phyloP scores from a whole-genome alignment of 1,140 invertebrate species.

The Hylyphantes graminicola region DNA sequence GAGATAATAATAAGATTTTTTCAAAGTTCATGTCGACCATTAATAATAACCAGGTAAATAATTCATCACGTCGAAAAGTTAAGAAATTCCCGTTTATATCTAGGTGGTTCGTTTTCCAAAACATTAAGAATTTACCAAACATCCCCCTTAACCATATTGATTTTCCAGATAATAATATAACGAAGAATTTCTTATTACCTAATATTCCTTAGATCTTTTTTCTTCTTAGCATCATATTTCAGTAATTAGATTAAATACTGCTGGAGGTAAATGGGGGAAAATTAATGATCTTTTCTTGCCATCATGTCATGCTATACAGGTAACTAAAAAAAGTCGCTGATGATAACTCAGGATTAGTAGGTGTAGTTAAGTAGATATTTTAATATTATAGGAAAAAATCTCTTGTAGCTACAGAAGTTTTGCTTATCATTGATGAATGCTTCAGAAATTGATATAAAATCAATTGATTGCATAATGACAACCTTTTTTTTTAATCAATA shows the following conservation, averaged over 20 bases:
- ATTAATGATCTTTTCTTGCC: slow-evolving; percentile 6
- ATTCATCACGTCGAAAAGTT: slow-evolving; percentile 21
- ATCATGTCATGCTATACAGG: too few species aligned
- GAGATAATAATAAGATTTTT: background rate
- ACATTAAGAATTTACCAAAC: slow-evolving; percentile 28
- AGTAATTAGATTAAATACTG: slow-evolving; percentile 23
- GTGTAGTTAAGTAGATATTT: too few species aligned
- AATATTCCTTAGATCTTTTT: slow-evolving; percentile 4
- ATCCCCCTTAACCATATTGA: slow-evolving; percentile 12
- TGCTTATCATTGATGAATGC: too few species aligned
- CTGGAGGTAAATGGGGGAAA: background rate
- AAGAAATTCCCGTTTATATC: slow-evolving; percentile 11
- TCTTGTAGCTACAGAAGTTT: too few species aligned
- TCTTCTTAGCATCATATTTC: background rate
- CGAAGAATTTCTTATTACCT: slow-evolving; percentile 20
- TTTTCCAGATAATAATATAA: background rate
- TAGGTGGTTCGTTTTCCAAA: slow-evolving; percentile 14
- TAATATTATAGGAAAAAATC: too few species aligned
- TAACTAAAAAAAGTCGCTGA: too few species aligned
- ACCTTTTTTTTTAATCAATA: too few species aligned
- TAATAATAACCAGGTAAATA: slow-evolving; percentile 9
- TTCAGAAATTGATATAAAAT: too few species aligned
- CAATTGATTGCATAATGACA: too few species aligned
- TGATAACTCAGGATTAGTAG: too few species aligned
- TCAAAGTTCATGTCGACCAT: background rate